These are phyloP conservation scores for Columba guinea DNA, from an alignment of 2,797 vertebrate genomes.

Conservation along the genomic window DNA sequence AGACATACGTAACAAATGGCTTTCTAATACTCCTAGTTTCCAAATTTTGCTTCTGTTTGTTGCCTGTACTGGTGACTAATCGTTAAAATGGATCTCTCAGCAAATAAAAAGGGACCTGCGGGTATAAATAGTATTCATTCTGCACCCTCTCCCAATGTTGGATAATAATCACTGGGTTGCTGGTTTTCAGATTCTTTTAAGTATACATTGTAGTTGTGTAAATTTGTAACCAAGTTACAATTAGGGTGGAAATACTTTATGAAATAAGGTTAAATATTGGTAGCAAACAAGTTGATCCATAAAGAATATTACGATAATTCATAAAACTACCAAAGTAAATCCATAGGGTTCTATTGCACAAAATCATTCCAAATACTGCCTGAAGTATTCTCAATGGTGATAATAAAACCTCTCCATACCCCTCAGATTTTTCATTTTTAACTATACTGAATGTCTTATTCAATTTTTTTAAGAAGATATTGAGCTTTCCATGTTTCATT, in stretches of 20 bases:
- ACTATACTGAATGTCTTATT: neutral
- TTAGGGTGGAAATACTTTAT: neutral
- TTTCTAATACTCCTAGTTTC: neutral
- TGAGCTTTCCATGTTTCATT: neutral
- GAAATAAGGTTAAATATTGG: neutral
- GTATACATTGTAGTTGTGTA: neutral
- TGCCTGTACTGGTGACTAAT: neutral
- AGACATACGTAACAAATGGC: neutral
- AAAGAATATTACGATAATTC: neutral
- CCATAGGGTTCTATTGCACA: neutral
- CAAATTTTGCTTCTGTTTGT: neutral
- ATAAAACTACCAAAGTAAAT: neutral
- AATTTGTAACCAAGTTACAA: neutral
- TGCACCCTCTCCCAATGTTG: neutral
- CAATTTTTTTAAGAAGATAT: neutral
- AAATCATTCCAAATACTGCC: neutral
- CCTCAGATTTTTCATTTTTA: neutral
- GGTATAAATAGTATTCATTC: neutral
- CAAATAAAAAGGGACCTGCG: neutral
- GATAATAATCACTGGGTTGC: neutral
- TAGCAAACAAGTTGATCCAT: neutral
- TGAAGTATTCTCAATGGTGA: neutral
- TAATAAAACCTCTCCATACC: neutral
- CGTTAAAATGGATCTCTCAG: neutral
- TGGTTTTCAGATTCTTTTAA: neutral